phyloP scores from a whole-genome alignment of 1,140 invertebrate species.

The Drosophila sucinea region DNA sequence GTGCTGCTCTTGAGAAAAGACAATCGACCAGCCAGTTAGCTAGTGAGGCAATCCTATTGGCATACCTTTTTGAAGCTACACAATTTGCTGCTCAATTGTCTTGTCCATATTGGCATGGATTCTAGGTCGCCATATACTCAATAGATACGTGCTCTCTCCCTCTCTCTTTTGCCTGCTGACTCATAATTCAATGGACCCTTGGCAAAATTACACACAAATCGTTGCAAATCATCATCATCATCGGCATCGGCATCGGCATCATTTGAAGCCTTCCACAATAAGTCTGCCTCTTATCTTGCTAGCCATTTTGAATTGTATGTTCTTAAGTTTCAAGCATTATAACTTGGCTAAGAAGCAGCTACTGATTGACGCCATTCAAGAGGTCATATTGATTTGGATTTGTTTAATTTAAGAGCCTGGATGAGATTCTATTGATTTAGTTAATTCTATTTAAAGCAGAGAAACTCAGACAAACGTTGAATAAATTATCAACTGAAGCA shows the following conservation, averaged over 20 bases:
- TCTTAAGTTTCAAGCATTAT: slow-evolving; percentile 65
- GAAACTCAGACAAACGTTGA: too few species aligned
- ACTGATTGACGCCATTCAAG: slow-evolving; percentile 49
- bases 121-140: slow-evolving; percentile 28
- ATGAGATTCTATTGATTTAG: too few species aligned
- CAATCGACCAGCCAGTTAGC: not conserved
- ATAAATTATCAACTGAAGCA: slow-evolving; percentile 18
- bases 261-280: slow-evolving; percentile 35
- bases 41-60: slow-evolving; percentile 10
- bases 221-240: slow-evolving; percentile 60
- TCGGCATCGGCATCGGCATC: slow-evolving; percentile 36
- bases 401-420: not conserved
- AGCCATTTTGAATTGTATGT: slow-evolving; percentile 69
- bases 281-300: slow-evolving; percentile 61
- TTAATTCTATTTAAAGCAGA: too few species aligned
- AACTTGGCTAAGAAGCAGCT: slow-evolving; percentile 66
- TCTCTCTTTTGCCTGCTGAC: slow-evolving; percentile 21
- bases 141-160: slow-evolving; percentile 34
- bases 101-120: slow-evolving; percentile 31
- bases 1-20: not conserved
- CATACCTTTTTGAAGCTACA: slow-evolving; percentile 62
- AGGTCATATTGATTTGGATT: not conserved
- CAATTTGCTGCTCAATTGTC: slow-evolving; percentile 80
- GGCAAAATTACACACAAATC: slow-evolving; percentile 56
- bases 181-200: slow-evolving; percentile 78